These are phyloP conservation scores for Altica lythri DNA, from an alignment of 2,888 invertebrate genomes.

Conservation along the genomic window DNA sequence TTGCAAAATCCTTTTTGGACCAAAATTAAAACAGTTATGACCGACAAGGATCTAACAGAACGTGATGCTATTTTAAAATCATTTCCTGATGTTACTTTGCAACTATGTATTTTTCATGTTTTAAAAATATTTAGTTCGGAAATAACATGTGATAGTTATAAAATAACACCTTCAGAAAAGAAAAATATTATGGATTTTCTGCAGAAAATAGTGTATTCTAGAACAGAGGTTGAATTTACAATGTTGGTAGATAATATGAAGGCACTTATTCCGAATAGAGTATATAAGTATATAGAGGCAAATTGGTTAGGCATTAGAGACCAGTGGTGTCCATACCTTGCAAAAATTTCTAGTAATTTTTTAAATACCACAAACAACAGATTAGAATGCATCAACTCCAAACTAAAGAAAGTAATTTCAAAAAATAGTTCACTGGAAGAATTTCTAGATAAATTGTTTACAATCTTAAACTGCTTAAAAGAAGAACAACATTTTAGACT, in stretches of 20 bases:
- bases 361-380: constrained; percentile 1
- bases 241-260: background rate
- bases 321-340: constrained; percentile 1
- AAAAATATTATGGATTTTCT: background rate
- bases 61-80: background rate
- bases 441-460: background rate
- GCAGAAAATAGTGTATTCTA: background rate
- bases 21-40: background rate
- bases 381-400: background rate
- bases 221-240: background rate
- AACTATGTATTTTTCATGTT: background rate
- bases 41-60: background rate
- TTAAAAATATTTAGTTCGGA: background rate
- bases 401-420: background rate
- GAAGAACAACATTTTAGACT: background rate
- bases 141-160: background rate
- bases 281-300: background rate
- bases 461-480: constrained; percentile 1
- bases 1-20: too few species aligned
- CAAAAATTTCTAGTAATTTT: background rate
- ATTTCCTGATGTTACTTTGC: background rate
- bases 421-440: background rate
- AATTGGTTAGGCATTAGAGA: background rate
- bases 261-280: background rate
- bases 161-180: background rate